Evolutionary conservation across 2,113 vertebrate species (phyloP).

Genomic region (Baryphthengus martii): DNA sequence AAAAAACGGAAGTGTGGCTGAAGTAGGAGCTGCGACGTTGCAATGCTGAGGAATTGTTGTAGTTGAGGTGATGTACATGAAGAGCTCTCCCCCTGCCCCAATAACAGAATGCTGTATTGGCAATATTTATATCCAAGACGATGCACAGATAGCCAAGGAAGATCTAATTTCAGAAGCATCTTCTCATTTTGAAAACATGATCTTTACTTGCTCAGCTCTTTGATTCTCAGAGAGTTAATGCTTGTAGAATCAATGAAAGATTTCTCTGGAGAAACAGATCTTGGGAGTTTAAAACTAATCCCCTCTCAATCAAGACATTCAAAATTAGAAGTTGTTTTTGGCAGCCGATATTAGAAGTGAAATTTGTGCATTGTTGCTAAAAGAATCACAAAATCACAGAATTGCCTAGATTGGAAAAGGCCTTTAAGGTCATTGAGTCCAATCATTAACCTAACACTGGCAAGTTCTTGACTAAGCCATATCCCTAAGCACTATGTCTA

Average conservation of each 20-base stretch:
- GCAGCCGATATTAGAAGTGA: background rate
- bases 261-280: background rate
- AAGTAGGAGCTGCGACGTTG: background rate
- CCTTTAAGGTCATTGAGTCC: no score
- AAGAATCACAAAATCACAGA: no score
- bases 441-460: no score
- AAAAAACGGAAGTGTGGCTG: background rate
- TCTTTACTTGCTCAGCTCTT: background rate
- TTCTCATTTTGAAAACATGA: background rate
- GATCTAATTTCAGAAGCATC: background rate
- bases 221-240: background rate
- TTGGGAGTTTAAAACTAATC: background rate
- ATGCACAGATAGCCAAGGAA: background rate
- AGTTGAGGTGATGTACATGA: background rate
- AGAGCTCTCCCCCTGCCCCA: background rate
- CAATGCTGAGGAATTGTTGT: background rate
- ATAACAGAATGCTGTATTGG: background rate
- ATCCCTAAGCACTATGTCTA: no score
- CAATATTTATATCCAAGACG: background rate
- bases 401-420: no score
- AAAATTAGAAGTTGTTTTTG: background rate
- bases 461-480: no score
- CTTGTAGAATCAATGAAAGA: background rate
- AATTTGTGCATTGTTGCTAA: background rate
- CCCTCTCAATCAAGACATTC: fast-evolving